Evolutionary conservation across 2,888 invertebrate species (phyloP).

Genomic region (Pardosa pseudoannulata): DNA sequence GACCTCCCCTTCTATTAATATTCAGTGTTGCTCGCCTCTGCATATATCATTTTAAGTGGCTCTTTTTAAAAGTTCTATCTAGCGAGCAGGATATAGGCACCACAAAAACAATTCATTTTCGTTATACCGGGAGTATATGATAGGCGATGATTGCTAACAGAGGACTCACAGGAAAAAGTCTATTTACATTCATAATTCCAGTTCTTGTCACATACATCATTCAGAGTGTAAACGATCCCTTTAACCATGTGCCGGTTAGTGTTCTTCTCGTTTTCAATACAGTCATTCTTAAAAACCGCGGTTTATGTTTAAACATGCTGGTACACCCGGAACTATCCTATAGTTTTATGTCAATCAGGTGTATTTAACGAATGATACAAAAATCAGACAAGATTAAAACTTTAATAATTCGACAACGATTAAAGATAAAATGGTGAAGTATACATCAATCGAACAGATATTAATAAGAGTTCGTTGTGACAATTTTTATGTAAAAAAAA

Average conservation of each 20-base stretch:
- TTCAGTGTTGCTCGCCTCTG: not conserved
- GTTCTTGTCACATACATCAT: not conserved
- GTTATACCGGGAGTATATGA: not conserved
- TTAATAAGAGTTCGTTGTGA: too few relatives aligned
- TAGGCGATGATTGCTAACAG: not conserved
- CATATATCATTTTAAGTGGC: not conserved
- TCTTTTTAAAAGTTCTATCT: not conserved
- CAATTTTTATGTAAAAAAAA: too few relatives aligned
- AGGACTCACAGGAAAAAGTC: not conserved
- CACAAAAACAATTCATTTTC: not conserved
- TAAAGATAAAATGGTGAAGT: too few relatives aligned
- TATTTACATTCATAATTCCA: not conserved
- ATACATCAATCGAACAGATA: too few relatives aligned
- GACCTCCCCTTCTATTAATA: not conserved
- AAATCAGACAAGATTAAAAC: too few relatives aligned
- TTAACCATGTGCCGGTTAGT: not conserved
- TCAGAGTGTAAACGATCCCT: not conserved
- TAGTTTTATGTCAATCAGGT: too few relatives aligned
- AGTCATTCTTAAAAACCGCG: too few relatives aligned
- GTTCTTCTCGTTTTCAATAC: too few relatives aligned
- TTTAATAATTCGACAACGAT: too few relatives aligned
- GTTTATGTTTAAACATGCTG: too few relatives aligned
- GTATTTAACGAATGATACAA: too few relatives aligned
- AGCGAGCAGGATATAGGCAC: not conserved
- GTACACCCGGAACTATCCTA: too few relatives aligned